These are phyloP conservation scores for Microcebus lehilahytsara DNA, from an alignment of 2,113 vertebrate species.

Conservation along the genomic window DNA sequence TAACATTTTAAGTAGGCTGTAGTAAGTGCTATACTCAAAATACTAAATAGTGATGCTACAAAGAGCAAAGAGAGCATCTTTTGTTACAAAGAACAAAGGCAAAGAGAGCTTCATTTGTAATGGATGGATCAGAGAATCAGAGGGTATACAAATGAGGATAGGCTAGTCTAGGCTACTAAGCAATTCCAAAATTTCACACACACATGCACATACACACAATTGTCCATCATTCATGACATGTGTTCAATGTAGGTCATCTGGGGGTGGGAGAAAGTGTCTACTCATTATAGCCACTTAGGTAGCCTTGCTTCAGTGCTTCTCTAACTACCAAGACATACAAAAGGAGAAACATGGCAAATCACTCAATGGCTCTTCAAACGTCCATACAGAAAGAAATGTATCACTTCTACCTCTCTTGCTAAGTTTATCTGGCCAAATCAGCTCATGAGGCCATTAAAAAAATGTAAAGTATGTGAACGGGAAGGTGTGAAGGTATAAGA, in stretches of 20 bases:
- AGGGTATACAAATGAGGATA: background rate
- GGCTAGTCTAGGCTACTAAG: background rate
- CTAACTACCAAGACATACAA: background rate
- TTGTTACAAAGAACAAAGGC: background rate
- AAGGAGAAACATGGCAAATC: background rate
- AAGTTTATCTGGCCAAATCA: background rate
- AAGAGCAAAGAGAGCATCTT: background rate
- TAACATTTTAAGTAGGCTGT: background rate
- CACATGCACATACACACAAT: accelerated
- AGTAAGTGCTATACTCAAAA: background rate
- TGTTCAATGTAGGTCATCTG: background rate
- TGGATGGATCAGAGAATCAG: background rate
- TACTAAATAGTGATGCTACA: background rate
- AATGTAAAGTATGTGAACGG: accelerated
- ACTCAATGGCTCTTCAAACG: background rate
- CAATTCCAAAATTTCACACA: background rate
- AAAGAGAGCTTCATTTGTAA: background rate
- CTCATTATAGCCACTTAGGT: too few relatives aligned
- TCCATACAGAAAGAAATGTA: background rate
- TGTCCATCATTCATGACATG: background rate
- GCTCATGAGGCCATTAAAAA: background rate
- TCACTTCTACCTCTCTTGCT: background rate
- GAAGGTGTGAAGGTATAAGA: accelerated
- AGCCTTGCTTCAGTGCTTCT: background rate
- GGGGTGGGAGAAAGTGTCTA: accelerated